Base-by-base conservation (phyloP, 2,797 vertebrate species). In the Pampus argenteus region DNA sequence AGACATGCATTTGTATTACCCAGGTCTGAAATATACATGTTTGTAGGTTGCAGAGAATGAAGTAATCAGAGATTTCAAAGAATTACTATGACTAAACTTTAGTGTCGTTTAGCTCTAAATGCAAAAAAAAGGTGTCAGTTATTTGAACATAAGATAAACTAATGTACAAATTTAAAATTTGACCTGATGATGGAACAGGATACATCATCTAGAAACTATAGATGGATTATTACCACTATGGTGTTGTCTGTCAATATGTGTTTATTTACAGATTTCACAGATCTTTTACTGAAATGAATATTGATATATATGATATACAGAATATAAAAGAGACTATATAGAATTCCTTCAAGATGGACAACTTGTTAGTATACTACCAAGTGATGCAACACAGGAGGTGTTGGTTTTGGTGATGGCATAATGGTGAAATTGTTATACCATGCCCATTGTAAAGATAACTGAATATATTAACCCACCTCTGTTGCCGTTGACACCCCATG, bases 401-500 rank as follows among this genome's bases (percentile, higher is more conserved):
- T 42, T n/a, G n/a, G n/a, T n/a, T 42, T 17, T 44, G 40, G n/a
- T 18, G 17, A 18, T 44, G 40, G 3, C 17, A 44, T 18, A 44
- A 18, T 18, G 17, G 6, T 44, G 23, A 49, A 60, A 44, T 20
- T 26, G 9, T 20, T 22, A 44, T 8, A 22, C n/a, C 17, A 36
- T 28, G 23, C 31, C 18, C 25, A 4, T 25, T 50, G 31, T 23
- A 22, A 58, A 55, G 6, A 28, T 40, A 5, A 52, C 6, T 40
- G 9, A 72, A 38, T 28, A 20, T 22, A 44, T 23, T 13, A 38
- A 60, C 75, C 5, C 50, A 97, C 97, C 93, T 86, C 85, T 95
- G 76, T 87, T 87, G 74, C 82, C 92, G 58, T 70, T 83, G 52
- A 87, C 58, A 8, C 87, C 94, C 97, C 97, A 98, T 7, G 95